Evolutionary conservation across 2,113 vertebrate genomes (phyloP).

Genomic region (Glaucomys volans): DNA sequence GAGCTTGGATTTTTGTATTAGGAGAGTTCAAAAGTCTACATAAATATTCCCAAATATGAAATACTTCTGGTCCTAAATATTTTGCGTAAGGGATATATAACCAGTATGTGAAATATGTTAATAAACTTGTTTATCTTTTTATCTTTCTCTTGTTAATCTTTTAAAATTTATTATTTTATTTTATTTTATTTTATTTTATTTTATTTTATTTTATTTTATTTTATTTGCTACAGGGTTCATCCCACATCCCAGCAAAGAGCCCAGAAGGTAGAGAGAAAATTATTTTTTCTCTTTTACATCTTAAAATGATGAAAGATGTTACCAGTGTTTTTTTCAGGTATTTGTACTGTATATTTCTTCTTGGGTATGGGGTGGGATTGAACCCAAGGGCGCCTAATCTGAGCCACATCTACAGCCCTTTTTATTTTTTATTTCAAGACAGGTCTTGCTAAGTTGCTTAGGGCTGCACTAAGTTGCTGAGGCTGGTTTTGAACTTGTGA

Average conservation of each 20-base stretch:
- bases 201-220: not conserved
- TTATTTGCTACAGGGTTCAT: not conserved
- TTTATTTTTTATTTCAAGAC: no score
- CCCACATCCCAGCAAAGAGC: not conserved
- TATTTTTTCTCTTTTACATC: not conserved
- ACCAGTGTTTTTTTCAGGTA: not conserved
- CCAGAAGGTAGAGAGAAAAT: not conserved
- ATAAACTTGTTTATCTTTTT: not conserved
- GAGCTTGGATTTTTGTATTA: not conserved
- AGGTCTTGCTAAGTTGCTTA: no score
- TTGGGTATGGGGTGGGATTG: no score
- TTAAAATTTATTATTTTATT: not conserved
- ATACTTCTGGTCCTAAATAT: not conserved
- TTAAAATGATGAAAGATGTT: not conserved
- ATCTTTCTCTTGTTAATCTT: not conserved
- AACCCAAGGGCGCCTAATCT: no score
- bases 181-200: not conserved
- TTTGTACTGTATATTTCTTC: not conserved
- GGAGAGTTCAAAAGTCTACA: not conserved
- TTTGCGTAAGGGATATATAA: not conserved
- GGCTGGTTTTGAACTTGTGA: no score
- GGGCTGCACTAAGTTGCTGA: no score
- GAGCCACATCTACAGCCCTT: no score
- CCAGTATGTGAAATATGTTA: not conserved
- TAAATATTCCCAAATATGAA: not conserved